Base-by-base conservation (phyloP, 2,113 vertebrate genomes). In the Pao palembangensis region DNA sequence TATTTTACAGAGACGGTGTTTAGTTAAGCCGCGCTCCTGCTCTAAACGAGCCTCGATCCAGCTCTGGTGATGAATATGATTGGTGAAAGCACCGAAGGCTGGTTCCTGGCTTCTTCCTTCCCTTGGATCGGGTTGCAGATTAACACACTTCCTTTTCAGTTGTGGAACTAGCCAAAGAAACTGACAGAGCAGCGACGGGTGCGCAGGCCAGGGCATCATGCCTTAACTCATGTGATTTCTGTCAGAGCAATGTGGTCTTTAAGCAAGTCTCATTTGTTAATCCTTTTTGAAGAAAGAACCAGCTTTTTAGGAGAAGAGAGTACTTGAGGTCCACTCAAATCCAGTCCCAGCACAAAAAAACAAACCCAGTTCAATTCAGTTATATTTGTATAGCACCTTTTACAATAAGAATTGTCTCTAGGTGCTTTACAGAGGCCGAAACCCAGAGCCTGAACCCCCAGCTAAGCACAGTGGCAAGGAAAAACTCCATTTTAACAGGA, bases 81-180 rank as follows among this genome's bases (percentile, higher is more conserved):
- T 92, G 93, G 92, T 94, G 93, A 95, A 94, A 89, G 87, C 82
- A 84, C 73, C 85, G 84, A 89, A 84, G 92, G 92, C 87, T 64
- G 69, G 87, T 92, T 93, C 92, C 92, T 92, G 91, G 87, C 89
- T 91, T 88, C 90, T 93, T 90, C 90, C 91, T 93, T 91, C 91
- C 91, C 87, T 87, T 55, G 81, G 89, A 91, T 95, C 91, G 21
- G 79, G 88, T 96, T 95, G 88, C 94, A 85, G 81, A 91, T 91
- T 93, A 90, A 88, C 92, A 94, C 91, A 93, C 93, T 94, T 94
- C 92, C 94, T 93, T 91, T 91, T 88, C 90, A 89, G 86, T 87
- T 85, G 58, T 43, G 54, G 71, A 78, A 75, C 16, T 31, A 77
- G 80, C 86, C 73, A 66, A 84, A 69, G 77, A 70, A 78, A 17